Evolutionary conservation across 1,140 invertebrate genomes (phyloP).

Genomic region (Aphidius ervi): DNA sequence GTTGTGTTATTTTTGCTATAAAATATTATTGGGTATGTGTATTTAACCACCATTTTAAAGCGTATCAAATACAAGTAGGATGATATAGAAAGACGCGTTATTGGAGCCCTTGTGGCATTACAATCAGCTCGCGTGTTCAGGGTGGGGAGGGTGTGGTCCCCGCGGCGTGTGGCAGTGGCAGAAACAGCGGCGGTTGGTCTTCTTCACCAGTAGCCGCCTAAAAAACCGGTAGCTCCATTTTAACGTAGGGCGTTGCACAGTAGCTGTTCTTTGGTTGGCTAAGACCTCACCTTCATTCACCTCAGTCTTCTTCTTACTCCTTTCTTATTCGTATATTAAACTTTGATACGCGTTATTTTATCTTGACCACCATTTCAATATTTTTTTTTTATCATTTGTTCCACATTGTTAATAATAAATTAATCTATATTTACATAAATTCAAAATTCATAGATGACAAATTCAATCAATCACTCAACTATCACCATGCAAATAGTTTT

Average conservation of each 20-base stretch:
- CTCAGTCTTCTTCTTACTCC: slow-evolving; percentile 13
- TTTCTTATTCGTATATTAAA: slow-evolving; percentile 8
- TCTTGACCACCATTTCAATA: too few relatives aligned
- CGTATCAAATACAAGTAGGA: too few relatives aligned
- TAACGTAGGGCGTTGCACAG: slow-evolving; percentile 49
- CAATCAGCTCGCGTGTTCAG: slow-evolving; percentile 31
- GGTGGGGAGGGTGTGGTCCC: slow-evolving; percentile 42
- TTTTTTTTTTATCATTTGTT: too few relatives aligned
- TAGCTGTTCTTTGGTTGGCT: slow-evolving; percentile 49
- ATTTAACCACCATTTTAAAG: too few relatives aligned
- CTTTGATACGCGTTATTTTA: too few relatives aligned
- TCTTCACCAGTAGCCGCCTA: slow-evolving; percentile 21
- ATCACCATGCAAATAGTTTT: too few relatives aligned
- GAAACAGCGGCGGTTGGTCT: slow-evolving; percentile 8
- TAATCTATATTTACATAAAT: too few relatives aligned
- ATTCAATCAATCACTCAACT: too few relatives aligned
- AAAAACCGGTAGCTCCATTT: slow-evolving; percentile 46
- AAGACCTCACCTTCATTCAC: slow-evolving; percentile 21
- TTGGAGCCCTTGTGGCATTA: slow-evolving; percentile 36
- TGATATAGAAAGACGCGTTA: slow-evolving; percentile 2
- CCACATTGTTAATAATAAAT: too few relatives aligned
- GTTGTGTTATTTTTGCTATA: too few relatives aligned
- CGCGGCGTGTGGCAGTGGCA: slow-evolving; percentile 8
- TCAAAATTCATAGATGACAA: too few relatives aligned
- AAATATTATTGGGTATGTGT: too few relatives aligned